Conservation (phyloP, 2,797 vertebrate species). For the Channallabes apus region DNA sequence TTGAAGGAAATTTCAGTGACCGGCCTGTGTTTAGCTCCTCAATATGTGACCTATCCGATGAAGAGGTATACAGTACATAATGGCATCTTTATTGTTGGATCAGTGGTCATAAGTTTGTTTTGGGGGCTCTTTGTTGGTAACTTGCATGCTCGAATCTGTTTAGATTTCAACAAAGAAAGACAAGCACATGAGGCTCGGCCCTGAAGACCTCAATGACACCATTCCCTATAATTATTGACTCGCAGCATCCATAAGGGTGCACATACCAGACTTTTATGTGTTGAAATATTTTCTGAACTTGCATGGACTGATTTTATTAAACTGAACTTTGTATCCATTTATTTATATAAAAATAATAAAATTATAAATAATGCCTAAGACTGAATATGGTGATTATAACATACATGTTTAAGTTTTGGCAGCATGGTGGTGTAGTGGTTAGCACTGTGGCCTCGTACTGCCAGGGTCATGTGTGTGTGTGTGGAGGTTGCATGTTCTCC, state of each 20-base stretch:
- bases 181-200: slow-evolving; percentile 57
- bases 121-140: neutral
- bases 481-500: no score
- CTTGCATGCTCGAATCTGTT: neutral
- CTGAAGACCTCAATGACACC: slow-evolving; percentile 58
- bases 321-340: neutral
- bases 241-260: neutral
- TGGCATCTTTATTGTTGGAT: neutral
- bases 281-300: neutral
- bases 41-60: slow-evolving; percentile 47
- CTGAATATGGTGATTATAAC: no score
- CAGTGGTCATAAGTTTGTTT: neutral
- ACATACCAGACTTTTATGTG: neutral
- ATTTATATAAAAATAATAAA: no score
- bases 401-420: no score
- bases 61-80: slow-evolving; percentile 50
- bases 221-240: slow-evolving; percentile 43
- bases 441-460: no score
- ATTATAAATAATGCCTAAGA: no score
- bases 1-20: slow-evolving; percentile 13
- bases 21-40: slow-evolving; percentile 23
- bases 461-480: no score
- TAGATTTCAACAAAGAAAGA: slow-evolving; percentile 61
- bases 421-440: no score
- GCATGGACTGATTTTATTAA: neutral